Evolutionary conservation across 2,888 invertebrate species (phyloP), one percentile per base, ranked within the genome.

Genomic region (Myathropa florea): DNA sequence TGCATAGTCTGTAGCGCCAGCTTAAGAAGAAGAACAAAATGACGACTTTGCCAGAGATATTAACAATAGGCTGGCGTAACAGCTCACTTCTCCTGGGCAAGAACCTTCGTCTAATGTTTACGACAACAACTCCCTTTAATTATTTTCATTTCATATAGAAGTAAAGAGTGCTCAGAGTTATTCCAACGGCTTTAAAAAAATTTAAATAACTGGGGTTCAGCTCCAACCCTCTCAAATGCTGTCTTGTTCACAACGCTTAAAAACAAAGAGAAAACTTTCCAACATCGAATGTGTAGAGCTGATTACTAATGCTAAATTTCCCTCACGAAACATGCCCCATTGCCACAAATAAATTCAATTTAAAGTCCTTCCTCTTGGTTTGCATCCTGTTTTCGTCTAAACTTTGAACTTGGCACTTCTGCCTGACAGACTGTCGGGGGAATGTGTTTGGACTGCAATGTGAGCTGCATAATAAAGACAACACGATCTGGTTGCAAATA

Each of bases 381-480:
- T 46, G 46, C 18, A 46, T n/a, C 1, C 18, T 46, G 46, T 18
- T 46, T 46, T 46, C 18, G 46, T 57, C 24, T 57, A 57, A 57
- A 26, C 57, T 57, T 57, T 26, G 57, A 26, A 57, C 57, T 57
- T 26, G 57, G 14, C 57, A 24, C 24, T 57, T 26, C 23, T 24
- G 57, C 57, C 57, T 14, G 24, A 24, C 57, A 24, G 57, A 12
- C 14, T 14, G 14, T 57, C 23, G 10, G 24, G 26, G 10, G 60
- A n/a, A 55, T 55, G 18, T 70, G 28, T 61, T 61, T n/a, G 14
- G 53, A 68, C 4, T 39, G 68, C 30, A 77, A 68, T 60, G 57
- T 60, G 30, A 76, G 60, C 67, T 30, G 60, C 46, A 76, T 60
- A 33, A 67, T 46, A 28, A 28, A 76, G 28, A 21, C 46, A 67